Evolutionary conservation across 2,888 invertebrate genomes (phyloP).

Genomic region (Parochlus steinenii): DNA sequence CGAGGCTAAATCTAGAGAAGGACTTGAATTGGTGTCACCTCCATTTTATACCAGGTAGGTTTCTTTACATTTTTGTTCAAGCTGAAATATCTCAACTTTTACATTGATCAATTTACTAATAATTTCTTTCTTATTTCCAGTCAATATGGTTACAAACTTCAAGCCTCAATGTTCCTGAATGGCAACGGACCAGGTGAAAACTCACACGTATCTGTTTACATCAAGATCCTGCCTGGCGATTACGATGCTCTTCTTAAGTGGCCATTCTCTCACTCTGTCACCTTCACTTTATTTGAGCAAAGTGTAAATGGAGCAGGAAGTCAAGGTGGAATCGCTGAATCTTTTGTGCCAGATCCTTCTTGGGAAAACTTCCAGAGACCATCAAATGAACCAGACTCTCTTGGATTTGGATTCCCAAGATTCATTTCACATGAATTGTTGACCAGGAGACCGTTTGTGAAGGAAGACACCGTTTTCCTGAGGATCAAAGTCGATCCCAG

Average conservation of each 20-base stretch:
- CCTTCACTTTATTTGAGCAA: conserved; percentile 90
- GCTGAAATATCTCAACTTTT: conserved; percentile 6
- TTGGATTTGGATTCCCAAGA: conserved; percentile 91
- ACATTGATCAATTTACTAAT: conserved; percentile 2
- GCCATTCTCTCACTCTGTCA: conserved; percentile 91
- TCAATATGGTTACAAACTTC: conserved; percentile 33
- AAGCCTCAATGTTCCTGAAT: conserved; percentile 87
- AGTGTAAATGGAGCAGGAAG: conserved; percentile 25
- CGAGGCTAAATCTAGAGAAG: conserved; percentile 78
- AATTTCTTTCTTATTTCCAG: too few species aligned
- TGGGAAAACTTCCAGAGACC: conserved; percentile 94
- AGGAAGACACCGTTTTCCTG: conserved; percentile 82
- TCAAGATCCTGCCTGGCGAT: conserved; percentile 86
- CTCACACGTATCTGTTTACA: conserved; percentile 84
- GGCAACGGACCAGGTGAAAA: conserved; percentile 90
- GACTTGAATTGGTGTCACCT: conserved; percentile 76
- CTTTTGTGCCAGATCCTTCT: conserved; percentile 90
- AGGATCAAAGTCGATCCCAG: conserved; percentile 87
- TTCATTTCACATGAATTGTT: conserved; percentile 87
- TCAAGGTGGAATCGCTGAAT: conserved; percentile 42
- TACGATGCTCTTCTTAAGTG: conserved; percentile 87
- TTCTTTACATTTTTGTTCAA: not conserved
- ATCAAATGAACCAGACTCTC: conserved; percentile 71
- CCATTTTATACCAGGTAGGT: conserved; percentile 89
- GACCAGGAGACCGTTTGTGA: conserved; percentile 76